Evolutionary conservation across 2,113 vertebrate species (phyloP).

Genomic region (Clarias batrachus): DNA sequence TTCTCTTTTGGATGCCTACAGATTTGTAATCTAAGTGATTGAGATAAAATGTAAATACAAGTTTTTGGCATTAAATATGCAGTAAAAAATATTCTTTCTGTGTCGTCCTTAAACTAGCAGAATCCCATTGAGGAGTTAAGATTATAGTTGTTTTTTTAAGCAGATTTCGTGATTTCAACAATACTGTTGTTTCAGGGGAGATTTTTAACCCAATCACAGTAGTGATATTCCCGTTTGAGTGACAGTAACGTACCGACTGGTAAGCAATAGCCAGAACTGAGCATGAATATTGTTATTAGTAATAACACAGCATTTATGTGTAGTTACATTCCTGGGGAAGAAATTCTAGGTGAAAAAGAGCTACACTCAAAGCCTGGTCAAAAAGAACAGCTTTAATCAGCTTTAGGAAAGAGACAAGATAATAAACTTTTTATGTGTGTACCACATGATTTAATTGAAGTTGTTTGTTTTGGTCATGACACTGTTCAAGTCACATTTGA

Average conservation of each 20-base stretch:
- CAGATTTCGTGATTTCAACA: background rate
- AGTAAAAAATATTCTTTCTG: background rate
- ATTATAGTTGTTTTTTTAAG: too few relatives aligned
- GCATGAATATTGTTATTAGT: background rate
- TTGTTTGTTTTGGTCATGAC: conserved; percentile 46
- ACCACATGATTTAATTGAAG: background rate
- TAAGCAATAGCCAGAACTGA: background rate
- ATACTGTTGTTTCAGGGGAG: background rate
- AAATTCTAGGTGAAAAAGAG: background rate
- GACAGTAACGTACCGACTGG: background rate
- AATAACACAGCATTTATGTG: background rate
- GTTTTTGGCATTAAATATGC: background rate
- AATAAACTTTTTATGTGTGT: background rate
- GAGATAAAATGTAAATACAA: background rate
- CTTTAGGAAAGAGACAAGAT: conserved; percentile 5
- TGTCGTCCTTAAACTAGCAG: background rate
- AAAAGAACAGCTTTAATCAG: background rate
- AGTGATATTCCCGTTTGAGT: background rate
- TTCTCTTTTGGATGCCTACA: background rate
- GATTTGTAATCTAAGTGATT: background rate
- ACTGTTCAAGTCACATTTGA: conserved; percentile 38
- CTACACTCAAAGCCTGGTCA: background rate
- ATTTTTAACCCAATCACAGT: background rate
- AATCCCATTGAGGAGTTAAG: background rate
- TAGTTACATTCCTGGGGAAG: background rate